Evolutionary conservation across 1,140 invertebrate species (phyloP), one percentile per base, ranked within the genome.

Genomic region (Papilio glaucus): DNA sequence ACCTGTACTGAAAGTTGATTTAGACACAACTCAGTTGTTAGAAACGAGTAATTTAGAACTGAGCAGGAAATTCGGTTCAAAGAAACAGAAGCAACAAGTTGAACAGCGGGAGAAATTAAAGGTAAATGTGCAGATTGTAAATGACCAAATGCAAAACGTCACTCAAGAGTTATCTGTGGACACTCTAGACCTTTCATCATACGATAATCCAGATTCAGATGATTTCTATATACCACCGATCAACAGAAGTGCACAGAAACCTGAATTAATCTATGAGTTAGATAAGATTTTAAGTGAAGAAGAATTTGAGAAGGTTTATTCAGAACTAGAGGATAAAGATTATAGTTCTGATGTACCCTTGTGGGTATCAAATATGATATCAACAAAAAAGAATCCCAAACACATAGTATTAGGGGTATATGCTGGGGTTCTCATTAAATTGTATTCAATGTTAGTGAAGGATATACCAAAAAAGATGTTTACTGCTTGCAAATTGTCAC

Each of bases 21-120:
- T 79, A 3, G 77, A 82, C 4, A 13, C 76, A 2, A 67, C 79
- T 0, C 72, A 78, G 13, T 9, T 80, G 2, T 37, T 81, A 9
- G 85, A 89, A 38, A 84, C 80, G 0, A 86, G 80, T 61, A 71
- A 78, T 39, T 76, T 88, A 62, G 89, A 91, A 41, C 74, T 93
- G 1, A 91, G 89, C 41, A 81, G 87, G 33, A 90, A 93, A 60
- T 93, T 93, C 70, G 89, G 90, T 4, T 91, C 89, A 0, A 92
- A 92, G 60, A 91, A 90, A 60, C 79, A 85, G 13, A 93, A 87
- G 69, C 75, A 91, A 33, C 71, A 77, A 57, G 82, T 89, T 73
- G 89, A 93, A 62, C 88, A 90, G 4, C 42, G 67, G 4, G 91
- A 91, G 42, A 91, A 89, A 71, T 68, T 89, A 5, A 91, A 90